Evolutionary conservation across 1,140 invertebrate species (phyloP), one percentile per base, ranked within the genome.

Genomic region (Caerostris darwini): DNA sequence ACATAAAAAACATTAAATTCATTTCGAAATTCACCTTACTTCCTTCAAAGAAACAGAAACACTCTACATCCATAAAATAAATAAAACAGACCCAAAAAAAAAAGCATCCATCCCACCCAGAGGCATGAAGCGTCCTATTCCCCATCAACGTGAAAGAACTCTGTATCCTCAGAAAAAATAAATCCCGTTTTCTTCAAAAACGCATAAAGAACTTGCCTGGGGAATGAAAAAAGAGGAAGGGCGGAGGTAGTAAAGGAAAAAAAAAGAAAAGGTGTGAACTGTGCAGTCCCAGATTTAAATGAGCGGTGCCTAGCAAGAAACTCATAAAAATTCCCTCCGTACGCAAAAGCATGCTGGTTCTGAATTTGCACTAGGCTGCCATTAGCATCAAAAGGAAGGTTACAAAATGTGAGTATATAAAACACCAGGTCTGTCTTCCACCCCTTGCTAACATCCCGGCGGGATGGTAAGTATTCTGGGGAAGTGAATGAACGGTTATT

Each of bases 151-250:
- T 34, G 34, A 34, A 34, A 34, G 34, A 58, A n/a, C 56, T 83
- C 5, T 19, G 56, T 12, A 54, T 7, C 53, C 17, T n/a, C 53
- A 83, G 7, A 2, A 83, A 83, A 56, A 83, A 34, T 1, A 83
- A 85, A 85, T 85, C 83, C 19, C 56, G 83, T 85, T 85, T 85
- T 34, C 34, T 34, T 85, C 83, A 85, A 58, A 85, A 57, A 85
- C 83, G 83, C 83, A 85, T 58, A 85, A 85, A 85, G 83, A 85
- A 85, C 19, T 58, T n/a, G 71, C 71, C 71, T 53, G 3, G 50
- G 71, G 34, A 53, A 3, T 14, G 3, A 77, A 4, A 17, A 50
- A 77, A 12, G 34, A 34, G 34, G 34, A 34, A 34, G 34, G 34
- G 2, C 34, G 34, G 34, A 2, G 0, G 34, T 34, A 2, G 34